Evolutionary conservation across 2,888 invertebrate genomes (phyloP).

Genomic region (Agonopterix alstromeriana): DNA sequence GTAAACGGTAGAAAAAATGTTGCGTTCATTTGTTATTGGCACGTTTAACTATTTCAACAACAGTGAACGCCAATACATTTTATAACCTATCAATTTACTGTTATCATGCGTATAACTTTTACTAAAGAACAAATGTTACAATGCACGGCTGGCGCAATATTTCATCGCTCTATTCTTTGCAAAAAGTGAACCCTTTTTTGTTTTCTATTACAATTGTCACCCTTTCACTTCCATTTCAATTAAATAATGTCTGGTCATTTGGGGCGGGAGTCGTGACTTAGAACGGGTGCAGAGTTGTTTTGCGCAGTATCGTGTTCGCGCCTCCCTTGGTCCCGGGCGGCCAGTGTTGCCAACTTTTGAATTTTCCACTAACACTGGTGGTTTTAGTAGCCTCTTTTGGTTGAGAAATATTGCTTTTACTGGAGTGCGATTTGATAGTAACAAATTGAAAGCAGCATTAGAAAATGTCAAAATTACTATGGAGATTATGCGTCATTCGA

Average conservation of each 20-base stretch:
- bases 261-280: slow-evolving; percentile 41
- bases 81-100: slow-evolving; percentile 1
- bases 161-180: slow-evolving; percentile 57
- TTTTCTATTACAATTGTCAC: slow-evolving; percentile 75
- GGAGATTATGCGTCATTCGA: too few relatives aligned
- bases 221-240: slow-evolving; percentile 74
- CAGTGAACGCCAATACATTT: too few relatives aligned
- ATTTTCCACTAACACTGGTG: too few relatives aligned
- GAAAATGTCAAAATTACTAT: too few relatives aligned
- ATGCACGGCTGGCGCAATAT: slow-evolving; percentile 71
- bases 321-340: slow-evolving; percentile 29
- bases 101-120: slow-evolving; percentile 21
- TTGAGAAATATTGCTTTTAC: too few relatives aligned
- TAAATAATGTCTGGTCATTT: slow-evolving; percentile 78
- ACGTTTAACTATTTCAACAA: too few relatives aligned
- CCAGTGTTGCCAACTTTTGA: too few relatives aligned
- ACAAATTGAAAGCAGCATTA: too few relatives aligned
- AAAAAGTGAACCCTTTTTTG: slow-evolving; percentile 70
- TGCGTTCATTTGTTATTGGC: too few relatives aligned
- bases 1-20: too few relatives aligned
- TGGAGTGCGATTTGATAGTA: too few relatives aligned
- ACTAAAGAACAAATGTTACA: slow-evolving; percentile 69
- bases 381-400: too few relatives aligned
- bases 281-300: slow-evolving; percentile 12
- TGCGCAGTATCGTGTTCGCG: slow-evolving; percentile 51